Percentiles rank a stretch among this genome's conserved stretches.
Conservation (phyloP, 2,888 invertebrate genomes). For the Athalia circularis region DNA sequence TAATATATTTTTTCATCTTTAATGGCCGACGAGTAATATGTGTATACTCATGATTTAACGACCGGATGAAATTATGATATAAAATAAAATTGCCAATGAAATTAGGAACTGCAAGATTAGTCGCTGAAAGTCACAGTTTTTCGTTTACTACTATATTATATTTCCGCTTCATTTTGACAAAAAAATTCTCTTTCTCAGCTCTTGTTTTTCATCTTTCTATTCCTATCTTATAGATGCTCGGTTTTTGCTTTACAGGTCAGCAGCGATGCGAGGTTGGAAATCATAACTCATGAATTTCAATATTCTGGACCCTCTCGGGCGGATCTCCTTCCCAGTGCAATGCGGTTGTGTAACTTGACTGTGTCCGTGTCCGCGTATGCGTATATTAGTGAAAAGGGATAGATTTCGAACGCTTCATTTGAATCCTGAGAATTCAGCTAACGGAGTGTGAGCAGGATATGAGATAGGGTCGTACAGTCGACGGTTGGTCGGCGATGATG, state of each 20-base stretch:
- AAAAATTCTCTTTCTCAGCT: not conserved
- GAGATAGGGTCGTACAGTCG: constrained; percentile 11
- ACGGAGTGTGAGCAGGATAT: constrained; percentile 32
- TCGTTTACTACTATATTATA: too few species aligned
- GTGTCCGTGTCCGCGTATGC: not conserved
- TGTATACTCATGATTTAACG: too few species aligned
- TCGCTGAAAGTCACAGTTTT: too few species aligned
- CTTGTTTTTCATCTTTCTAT: not conserved
- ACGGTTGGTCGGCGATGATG: constrained; percentile 23
- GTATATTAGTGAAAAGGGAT: constrained; percentile 15
- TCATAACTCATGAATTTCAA: constrained; percentile 46
- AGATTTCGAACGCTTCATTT: constrained; percentile 42
- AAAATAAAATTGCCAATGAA: too few species aligned
- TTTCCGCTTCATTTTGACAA: too few species aligned
- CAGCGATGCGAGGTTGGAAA: not conserved
- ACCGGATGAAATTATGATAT: too few species aligned
- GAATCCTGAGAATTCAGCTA: constrained; percentile 41
- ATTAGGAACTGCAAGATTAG: too few species aligned
- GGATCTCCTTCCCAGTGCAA: constrained; percentile 5
- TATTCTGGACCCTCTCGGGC: constrained; percentile 31
- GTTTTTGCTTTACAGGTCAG: not conserved
- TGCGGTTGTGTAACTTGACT: not conserved
- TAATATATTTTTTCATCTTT: too few species aligned
- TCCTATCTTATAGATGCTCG: not conserved
- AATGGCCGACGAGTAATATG: too few species aligned